A percentile compares a stretch with the other conserved stretches of the same genome.
These are phyloP conservation scores for Trematocara variabile DNA, from an alignment of 2,113 vertebrate genomes.

Conservation along the genomic window DNA sequence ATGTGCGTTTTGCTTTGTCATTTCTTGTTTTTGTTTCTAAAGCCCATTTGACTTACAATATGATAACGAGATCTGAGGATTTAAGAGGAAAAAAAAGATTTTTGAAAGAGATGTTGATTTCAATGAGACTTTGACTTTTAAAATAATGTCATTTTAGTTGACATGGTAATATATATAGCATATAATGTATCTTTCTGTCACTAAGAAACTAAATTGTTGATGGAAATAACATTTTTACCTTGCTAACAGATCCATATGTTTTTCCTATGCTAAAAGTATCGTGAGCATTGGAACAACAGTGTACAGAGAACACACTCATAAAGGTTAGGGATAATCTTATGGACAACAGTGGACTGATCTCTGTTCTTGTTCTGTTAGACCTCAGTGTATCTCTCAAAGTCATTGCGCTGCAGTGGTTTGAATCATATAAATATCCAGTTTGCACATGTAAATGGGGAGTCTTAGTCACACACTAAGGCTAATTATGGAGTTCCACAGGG, in stretches of 20 bases:
- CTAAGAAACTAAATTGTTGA: background rate
- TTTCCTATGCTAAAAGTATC: background rate
- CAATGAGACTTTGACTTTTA: background rate
- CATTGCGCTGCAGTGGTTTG: background rate
- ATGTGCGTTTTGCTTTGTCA: background rate
- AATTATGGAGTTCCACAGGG: background rate
- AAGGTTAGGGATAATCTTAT: background rate
- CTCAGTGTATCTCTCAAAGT: background rate
- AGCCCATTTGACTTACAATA: constrained; percentile 7
- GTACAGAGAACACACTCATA: background rate
- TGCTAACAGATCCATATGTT: background rate
- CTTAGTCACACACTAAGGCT: background rate
- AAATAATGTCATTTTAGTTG: background rate
- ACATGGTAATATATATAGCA: background rate
- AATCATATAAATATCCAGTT: background rate
- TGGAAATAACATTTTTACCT: background rate
- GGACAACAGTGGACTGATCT: background rate
- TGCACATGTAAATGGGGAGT: background rate
- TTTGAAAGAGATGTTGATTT: background rate
- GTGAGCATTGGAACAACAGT: background rate
- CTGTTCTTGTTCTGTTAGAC: background rate
- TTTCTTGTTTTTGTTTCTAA: background rate
- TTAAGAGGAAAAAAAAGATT: background rate
- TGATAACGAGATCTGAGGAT: background rate
- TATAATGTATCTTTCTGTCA: background rate